Base-by-base conservation (phyloP, 2,888 invertebrate genomes). In the Xanthia icteritia region DNA sequence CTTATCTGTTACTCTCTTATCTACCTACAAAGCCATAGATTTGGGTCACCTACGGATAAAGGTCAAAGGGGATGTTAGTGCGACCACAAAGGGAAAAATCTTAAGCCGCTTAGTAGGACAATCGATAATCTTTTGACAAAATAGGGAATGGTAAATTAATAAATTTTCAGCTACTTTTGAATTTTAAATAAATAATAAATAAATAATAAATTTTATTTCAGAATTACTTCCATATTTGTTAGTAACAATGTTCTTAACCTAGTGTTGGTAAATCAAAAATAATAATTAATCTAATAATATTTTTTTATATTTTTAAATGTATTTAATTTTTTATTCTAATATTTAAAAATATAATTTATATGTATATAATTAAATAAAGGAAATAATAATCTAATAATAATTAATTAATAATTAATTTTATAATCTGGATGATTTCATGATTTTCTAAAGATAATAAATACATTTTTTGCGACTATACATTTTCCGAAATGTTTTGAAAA, bases 1-100 rank as follows among this genome's bases (percentile, higher is more conserved):
- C 56, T 20, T 70, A 60, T 31, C 60, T 23, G 42, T 72, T 65
- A 61, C n/a, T 15, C 2, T 3, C 27, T 48, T 31, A 56, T 42
- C 42, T 51, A 51, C 31, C 27, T 71, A 75, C 13, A 78, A 54
- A 72, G 11, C 45, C 58, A 73, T 66, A 67, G 67, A 81, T 68
- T 75, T 69, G 68, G 83, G 86, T 78, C 83, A 66, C 42, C 11
- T 9, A 87, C 78, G 80, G 74, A 73, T 73, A 75, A 69, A 75
- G 64, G 72, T 80, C 68, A 61, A 27, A 48, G 17, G 27, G 48
- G 61, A 76, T 54, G 51, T n/a, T 36, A 31, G 64, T 31, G 13
- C 23, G 54, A 70, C 65, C 31, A 61, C 56, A 75, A 36, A 42
- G 17, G 31, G 20, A 64, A 73, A 54, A 67, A 48, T 58, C 73